Percentiles rank a stretch among this genome's conserved stretches.
These are phyloP conservation scores for Galerucella pusilla DNA, from an alignment of 2,888 invertebrate genomes.

Conservation along the genomic window DNA sequence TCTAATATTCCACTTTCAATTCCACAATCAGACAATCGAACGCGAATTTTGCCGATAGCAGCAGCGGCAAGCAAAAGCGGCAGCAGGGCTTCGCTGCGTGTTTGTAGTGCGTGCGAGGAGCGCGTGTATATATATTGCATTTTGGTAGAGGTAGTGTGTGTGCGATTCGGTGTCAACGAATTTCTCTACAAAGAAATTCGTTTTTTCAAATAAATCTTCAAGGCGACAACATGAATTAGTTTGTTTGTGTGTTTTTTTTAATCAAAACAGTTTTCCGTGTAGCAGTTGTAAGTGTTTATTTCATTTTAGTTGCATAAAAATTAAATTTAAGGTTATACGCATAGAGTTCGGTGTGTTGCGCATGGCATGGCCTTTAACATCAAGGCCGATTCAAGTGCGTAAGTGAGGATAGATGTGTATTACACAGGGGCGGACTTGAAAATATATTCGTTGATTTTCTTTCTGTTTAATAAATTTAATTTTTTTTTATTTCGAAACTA, in stretches of 20 bases:
- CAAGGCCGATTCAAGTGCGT: slow-evolving; percentile 54
- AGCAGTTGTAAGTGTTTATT: slow-evolving; percentile 22
- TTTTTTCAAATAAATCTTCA: background rate
- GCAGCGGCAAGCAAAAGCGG: slow-evolving; percentile 15
- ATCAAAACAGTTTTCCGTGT: background rate
- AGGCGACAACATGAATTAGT: slow-evolving; percentile 19
- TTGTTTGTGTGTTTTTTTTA: background rate
- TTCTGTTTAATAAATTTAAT: no score
- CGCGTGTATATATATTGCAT: slow-evolving; percentile 50
- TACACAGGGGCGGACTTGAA: slow-evolving; percentile 24
- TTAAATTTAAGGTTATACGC: slow-evolving; percentile 32
- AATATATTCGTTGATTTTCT: no score
- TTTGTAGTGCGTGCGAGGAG: slow-evolving; percentile 44
- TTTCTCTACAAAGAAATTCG: slow-evolving; percentile 26
- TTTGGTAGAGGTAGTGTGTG: slow-evolving; percentile 42
- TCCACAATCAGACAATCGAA: slow-evolving; percentile 49
- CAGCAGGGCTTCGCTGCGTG: slow-evolving; percentile 42
- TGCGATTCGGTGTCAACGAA: slow-evolving; percentile 34
- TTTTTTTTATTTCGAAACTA: background rate
- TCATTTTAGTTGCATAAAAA: slow-evolving; percentile 25
- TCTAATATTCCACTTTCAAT: slow-evolving; percentile 32
- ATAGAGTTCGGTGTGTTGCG: slow-evolving; percentile 35
- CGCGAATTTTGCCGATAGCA: slow-evolving; percentile 52
- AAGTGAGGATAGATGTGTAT: slow-evolving; percentile 28
- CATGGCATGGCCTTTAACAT: slow-evolving; percentile 53